Conservation (phyloP, 2,888 invertebrate species). For the Ectobius pallidus region DNA sequence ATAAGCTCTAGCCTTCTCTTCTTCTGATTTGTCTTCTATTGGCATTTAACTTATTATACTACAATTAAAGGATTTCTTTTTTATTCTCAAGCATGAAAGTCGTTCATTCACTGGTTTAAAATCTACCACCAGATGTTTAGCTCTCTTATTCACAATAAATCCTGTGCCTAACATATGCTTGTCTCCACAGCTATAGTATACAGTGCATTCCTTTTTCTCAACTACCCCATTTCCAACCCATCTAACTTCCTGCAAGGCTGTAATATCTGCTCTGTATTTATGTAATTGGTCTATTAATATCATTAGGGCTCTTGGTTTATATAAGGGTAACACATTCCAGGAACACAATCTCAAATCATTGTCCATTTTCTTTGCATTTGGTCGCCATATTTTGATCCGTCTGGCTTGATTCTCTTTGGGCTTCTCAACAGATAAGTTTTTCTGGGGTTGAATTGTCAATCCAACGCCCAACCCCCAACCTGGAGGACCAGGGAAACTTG, state of each 20-base stretch:
- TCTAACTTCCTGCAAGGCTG: background rate
- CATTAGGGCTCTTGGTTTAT: background rate
- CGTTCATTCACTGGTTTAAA: background rate
- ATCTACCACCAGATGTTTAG: background rate
- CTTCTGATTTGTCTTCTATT: background rate
- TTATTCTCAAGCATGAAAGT: background rate
- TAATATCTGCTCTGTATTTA: background rate
- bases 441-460: too few relatives aligned
- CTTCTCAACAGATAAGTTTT: too few relatives aligned
- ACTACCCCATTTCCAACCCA: background rate
- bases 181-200: background rate
- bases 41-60: background rate
- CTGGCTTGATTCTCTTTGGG: too few relatives aligned
- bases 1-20: background rate
- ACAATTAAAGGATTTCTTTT: background rate
- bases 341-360: background rate
- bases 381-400: background rate
- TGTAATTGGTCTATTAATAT: background rate
- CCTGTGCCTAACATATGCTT: slow-evolving; percentile 4
- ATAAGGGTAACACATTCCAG: background rate
- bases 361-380: background rate
- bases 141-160: background rate
- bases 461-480: too few relatives aligned
- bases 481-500: too few relatives aligned
- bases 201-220: background rate